Percentiles rank a stretch among this genome's conserved stretches.
These are phyloP conservation scores for Ictidomys tridecemlineatus DNA, from an alignment of 2,113 vertebrate genomes.

Conservation along the genomic window DNA sequence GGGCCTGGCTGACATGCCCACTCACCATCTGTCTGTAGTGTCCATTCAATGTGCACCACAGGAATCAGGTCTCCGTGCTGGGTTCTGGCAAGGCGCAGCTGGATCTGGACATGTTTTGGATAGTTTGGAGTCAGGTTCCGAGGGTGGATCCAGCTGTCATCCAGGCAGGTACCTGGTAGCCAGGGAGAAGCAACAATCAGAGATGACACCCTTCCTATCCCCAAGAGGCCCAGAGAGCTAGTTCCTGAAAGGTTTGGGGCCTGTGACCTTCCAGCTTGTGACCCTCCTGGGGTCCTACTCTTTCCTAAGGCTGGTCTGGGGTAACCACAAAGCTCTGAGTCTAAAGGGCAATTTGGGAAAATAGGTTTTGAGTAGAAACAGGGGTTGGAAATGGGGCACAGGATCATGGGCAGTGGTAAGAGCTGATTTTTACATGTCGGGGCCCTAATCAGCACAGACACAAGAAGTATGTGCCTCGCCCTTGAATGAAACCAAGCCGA, in stretches of 20 bases:
- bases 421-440: background rate
- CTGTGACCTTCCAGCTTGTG: background rate
- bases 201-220: background rate
- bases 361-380: background rate
- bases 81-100: slow-evolving; percentile 61
- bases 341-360: background rate
- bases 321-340: background rate
- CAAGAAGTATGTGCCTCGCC: background rate
- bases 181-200: slow-evolving; percentile 25
- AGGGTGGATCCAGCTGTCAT: slow-evolving; percentile 84
- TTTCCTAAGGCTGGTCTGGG: background rate
- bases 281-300: too few relatives aligned
- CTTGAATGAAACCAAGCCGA: background rate
- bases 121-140: slow-evolving; percentile 86
- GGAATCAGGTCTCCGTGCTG: slow-evolving; percentile 80
- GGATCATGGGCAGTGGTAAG: background rate
- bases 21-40: slow-evolving; percentile 88
- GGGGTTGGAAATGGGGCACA: background rate
- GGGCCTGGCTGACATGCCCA: background rate
- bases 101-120: slow-evolving; percentile 83
- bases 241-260: accelerated
- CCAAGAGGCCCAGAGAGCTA: accelerated
- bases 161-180: slow-evolving; percentile 87
- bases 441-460: background rate
- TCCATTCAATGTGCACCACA: slow-evolving; percentile 86